Percentiles rank a stretch among this genome's conserved stretches.
phyloP scores from a whole-genome alignment of 2,888 invertebrate genomes.

The Folsomia candida region DNA sequence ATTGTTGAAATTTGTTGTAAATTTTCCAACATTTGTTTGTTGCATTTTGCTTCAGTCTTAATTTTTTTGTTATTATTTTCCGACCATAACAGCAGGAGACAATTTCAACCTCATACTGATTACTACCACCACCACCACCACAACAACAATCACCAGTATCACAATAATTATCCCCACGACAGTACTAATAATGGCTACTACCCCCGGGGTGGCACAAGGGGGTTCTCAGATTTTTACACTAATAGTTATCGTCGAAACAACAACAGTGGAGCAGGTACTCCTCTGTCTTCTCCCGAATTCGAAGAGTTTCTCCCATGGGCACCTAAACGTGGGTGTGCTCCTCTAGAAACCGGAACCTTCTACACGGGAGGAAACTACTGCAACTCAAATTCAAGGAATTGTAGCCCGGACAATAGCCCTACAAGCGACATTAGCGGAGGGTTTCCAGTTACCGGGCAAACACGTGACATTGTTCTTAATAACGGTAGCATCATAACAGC shows the following conservation, averaged over 20 bases:
- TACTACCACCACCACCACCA: constrained; percentile 34
- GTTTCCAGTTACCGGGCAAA: not conserved
- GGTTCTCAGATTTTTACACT: not conserved
- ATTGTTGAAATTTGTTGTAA: not conserved
- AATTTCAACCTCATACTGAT: constrained; percentile 23
- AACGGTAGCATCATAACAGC: constrained; percentile 8
- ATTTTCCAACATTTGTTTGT: constrained; percentile 1
- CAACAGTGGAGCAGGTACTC: not conserved
- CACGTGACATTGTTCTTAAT: not conserved
- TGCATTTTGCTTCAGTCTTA: not conserved
- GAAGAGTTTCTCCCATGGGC: constrained; percentile 23
- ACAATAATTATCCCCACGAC: constrained; percentile 12
- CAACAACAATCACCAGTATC: constrained; percentile 30
- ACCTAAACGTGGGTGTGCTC: constrained; percentile 13
- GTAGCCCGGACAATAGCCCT: constrained; percentile 9
- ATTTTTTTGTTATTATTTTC: constrained; percentile 7
- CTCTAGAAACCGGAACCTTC: constrained; percentile 21
- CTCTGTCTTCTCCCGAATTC: not conserved
- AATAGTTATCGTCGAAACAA: not conserved
- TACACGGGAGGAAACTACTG: constrained; percentile 17
- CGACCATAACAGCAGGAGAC: constrained; percentile 23
- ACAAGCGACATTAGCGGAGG: not conserved
- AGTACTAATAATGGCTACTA: constrained; percentile 9
- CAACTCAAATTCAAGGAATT: constrained; percentile 1
- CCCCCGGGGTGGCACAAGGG: not conserved